Evolutionary conservation across 1,140 invertebrate species (phyloP).

Genomic region (Leptestheria dahalacensis): DNA sequence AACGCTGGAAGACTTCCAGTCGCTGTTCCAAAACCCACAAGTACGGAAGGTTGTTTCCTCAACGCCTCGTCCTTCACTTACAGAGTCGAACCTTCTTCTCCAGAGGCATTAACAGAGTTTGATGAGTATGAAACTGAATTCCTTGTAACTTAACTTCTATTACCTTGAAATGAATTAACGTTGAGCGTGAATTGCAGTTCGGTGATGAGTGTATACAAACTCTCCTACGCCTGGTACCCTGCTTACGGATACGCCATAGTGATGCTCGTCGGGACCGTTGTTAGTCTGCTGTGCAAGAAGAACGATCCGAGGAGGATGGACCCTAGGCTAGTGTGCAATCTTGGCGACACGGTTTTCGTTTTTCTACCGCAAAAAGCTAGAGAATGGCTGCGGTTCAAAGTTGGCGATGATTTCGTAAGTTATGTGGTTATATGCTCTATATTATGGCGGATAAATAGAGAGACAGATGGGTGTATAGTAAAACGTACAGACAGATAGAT

Average conservation of each 20-base stretch:
- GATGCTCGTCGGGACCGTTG: constrained; percentile 47
- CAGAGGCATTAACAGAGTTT: no score
- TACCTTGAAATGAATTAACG: not conserved
- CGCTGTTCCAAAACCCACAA: no score
- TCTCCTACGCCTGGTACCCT: constrained; percentile 63
- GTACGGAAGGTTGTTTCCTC: no score
- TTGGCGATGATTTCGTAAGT: constrained; percentile 13
- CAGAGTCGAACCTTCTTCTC: no score
- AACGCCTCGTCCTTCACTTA: no score
- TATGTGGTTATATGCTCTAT: no score
- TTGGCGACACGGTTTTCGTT: constrained; percentile 32
- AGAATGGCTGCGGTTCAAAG: not conserved
- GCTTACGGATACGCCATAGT: constrained; percentile 54
- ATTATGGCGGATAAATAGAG: no score
- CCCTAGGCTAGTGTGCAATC: constrained; percentile 34
- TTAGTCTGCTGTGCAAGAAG: constrained; percentile 48
- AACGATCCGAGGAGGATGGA: constrained; percentile 37
- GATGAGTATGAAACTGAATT: no score
- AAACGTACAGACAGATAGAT: no score
- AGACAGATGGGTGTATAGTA: no score
- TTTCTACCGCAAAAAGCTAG: constrained; percentile 23
- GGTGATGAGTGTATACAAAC: constrained; percentile 35
- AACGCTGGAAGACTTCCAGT: no score
- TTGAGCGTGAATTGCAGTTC: not conserved
- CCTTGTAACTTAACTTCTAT: not conserved